phyloP scores from a whole-genome alignment of 1,140 invertebrate genomes.

The Idris sp. region DNA sequence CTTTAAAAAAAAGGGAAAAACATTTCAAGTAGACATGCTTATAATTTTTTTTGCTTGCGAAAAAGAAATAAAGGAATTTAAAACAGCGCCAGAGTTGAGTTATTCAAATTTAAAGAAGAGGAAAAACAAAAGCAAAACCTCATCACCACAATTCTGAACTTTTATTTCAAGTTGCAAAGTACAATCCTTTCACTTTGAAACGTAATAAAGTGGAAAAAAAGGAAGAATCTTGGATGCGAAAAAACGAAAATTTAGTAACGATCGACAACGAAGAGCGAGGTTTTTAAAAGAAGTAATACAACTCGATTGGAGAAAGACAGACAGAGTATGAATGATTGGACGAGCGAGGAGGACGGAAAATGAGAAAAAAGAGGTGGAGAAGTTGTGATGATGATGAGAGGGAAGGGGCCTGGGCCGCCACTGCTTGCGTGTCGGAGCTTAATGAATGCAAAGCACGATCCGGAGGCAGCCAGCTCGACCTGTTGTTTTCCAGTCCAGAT shows the following conservation, averaged over 20 bases:
- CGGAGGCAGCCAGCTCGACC: conserved; percentile 78
- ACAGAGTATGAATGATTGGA: conserved; percentile 35
- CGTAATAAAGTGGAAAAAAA: conserved; percentile 48
- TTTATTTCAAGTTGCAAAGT: conserved; percentile 25
- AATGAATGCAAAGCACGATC: conserved; percentile 83
- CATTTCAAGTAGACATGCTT: too few relatives aligned
- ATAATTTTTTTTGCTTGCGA: too few relatives aligned
- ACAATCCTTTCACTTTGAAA: conserved; percentile 39
- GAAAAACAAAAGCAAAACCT: too few relatives aligned
- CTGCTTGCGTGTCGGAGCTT: conserved; percentile 80
- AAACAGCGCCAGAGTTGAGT: too few relatives aligned
- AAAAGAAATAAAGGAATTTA: too few relatives aligned
- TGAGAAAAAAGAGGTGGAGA: conserved; percentile 30
- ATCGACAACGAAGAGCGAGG: conserved; percentile 44
- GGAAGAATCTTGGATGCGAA: neutral
- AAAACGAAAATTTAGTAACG: conserved; percentile 53
- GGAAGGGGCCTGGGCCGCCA: conserved; percentile 60
- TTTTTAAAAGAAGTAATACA: conserved; percentile 53
- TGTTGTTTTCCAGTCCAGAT: conserved; percentile 82
- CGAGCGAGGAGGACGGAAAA: conserved; percentile 24
- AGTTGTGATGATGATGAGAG: conserved; percentile 45
- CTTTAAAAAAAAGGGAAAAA: too few relatives aligned
- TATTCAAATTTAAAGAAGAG: neutral
- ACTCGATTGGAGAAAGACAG: conserved; percentile 24
- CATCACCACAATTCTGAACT: conserved; percentile 22